Conservation (phyloP, 2,888 invertebrate genomes). For the Muscina levida region DNA sequence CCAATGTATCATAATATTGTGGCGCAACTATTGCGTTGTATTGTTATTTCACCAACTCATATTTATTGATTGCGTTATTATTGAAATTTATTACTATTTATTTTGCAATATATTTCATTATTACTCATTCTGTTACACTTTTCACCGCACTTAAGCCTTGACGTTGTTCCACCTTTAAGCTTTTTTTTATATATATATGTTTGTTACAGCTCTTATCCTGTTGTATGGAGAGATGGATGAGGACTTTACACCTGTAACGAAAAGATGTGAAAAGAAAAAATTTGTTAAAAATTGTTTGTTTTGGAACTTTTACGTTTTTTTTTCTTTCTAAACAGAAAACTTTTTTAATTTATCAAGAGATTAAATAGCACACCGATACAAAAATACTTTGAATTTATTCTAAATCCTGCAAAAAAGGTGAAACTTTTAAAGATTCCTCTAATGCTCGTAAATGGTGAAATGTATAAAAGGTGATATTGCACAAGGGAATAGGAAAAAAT, state of each 20-base stretch:
- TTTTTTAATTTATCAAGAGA: constrained; percentile 53
- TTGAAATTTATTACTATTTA: not conserved
- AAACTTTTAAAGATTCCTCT: not conserved
- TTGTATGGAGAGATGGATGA: too few species aligned
- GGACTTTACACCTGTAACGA: constrained; percentile 46
- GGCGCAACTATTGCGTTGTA: too few species aligned
- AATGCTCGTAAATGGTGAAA: too few species aligned
- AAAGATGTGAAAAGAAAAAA: constrained; percentile 30
- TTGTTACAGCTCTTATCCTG: not conserved
- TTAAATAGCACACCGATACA: constrained; percentile 14
- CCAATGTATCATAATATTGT: not conserved
- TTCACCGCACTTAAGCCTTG: not conserved
- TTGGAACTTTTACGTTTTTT: constrained; percentile 24
- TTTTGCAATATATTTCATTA: not conserved
- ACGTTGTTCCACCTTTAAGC: not conserved
- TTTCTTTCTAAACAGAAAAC: constrained; percentile 18
- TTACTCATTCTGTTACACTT: not conserved
- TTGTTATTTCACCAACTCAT: too few species aligned
- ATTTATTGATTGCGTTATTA: too few species aligned
- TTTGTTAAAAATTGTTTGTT: constrained; percentile 27
- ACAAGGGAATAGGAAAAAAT: too few species aligned
- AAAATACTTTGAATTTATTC: constrained; percentile 17
- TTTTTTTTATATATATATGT: constrained; percentile 6
- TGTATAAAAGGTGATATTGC: too few species aligned
- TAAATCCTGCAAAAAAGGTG: not conserved